Evolutionary conservation across 2,113 vertebrate genomes (phyloP).

Genomic region (Chiloscyllium plagiosum): DNA sequence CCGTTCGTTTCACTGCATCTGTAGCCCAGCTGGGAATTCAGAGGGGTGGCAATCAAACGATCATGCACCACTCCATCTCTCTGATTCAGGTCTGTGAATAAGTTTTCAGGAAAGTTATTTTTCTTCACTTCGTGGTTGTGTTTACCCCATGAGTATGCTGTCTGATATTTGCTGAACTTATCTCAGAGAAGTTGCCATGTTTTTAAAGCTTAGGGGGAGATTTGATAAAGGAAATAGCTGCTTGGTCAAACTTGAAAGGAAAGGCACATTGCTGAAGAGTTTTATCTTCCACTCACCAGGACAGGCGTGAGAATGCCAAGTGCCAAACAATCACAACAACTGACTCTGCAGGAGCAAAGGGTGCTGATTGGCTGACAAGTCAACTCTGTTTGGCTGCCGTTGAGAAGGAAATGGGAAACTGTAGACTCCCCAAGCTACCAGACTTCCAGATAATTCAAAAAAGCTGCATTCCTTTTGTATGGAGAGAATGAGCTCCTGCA

Average conservation of each 20-base stretch:
- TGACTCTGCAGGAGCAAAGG: too few species aligned
- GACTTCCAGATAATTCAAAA: too few species aligned
- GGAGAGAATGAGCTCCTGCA: too few species aligned
- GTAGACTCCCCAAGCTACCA: too few species aligned
- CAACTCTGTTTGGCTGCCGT: too few species aligned
- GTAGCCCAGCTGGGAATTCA: conserved; percentile 1
- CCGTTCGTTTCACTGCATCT: not conserved
- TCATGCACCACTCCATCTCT: not conserved
- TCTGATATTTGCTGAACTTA: not conserved
- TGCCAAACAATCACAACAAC: not conserved
- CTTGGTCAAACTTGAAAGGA: not conserved
- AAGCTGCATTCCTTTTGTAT: too few species aligned
- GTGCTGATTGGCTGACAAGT: too few species aligned
- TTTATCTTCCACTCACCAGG: not conserved
- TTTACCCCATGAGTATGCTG: not conserved
- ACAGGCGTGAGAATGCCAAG: not conserved
- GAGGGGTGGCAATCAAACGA: not conserved
- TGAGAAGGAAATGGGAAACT: too few species aligned
- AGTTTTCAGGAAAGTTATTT: not conserved
- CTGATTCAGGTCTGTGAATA: not conserved
- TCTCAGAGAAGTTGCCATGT: not conserved
- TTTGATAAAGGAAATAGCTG: not conserved
- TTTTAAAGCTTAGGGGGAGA: not conserved
- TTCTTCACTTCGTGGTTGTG: not conserved
- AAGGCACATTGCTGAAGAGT: not conserved